phyloP scores from a whole-genome alignment of 2,888 invertebrate genomes.

The Tinea semifulvella region DNA sequence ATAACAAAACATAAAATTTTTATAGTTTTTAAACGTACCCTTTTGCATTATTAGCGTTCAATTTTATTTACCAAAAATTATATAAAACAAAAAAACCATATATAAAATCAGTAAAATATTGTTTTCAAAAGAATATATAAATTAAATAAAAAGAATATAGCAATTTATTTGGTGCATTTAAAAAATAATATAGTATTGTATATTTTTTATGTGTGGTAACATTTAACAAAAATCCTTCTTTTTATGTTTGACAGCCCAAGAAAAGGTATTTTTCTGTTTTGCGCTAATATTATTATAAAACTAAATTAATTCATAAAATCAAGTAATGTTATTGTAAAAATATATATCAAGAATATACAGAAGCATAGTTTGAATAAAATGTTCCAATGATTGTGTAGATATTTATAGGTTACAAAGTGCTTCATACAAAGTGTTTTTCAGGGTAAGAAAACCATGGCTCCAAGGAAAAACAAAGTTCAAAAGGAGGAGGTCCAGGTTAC shows the following conservation, averaged over 20 bases:
- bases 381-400: constrained; percentile 39
- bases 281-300: constrained; percentile 14
- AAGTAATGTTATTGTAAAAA: not conserved
- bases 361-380: not conserved
- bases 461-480: constrained; percentile 95
- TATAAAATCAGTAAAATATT: no score
- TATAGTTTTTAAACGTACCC: no score
- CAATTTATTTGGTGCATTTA: no score
- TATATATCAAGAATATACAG: not conserved
- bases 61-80: no score
- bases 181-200: not conserved
- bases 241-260: constrained; percentile 59
- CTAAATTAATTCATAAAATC: constrained; percentile 1
- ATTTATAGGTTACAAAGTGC: constrained; percentile 49
- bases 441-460: constrained; percentile 83
- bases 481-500: constrained; percentile 98
- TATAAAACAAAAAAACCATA: no score
- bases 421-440: constrained; percentile 60
- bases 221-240: constrained; percentile 34
- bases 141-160: constrained; percentile 1
- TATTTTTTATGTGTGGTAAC: constrained; percentile 19
- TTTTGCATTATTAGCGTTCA: no score
- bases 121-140: no score
- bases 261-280: constrained; percentile 43
- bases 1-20: no score